These are phyloP conservation scores for Mallateleia sp. DNA, from an alignment of 2,888 invertebrate genomes.

Conservation along the genomic window DNA sequence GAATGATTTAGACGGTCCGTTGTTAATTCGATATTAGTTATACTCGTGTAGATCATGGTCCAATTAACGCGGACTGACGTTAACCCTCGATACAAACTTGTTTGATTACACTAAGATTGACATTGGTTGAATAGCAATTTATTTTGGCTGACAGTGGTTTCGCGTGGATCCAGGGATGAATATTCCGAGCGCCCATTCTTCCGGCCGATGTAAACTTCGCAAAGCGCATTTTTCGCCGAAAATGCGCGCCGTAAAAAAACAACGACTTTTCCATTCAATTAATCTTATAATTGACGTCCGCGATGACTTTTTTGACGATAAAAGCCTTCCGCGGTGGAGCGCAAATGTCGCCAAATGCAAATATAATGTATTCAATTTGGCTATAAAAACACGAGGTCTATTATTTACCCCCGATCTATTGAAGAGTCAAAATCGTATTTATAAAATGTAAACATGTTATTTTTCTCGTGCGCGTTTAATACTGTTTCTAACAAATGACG, in stretches of 20 bases:
- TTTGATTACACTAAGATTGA: slow-evolving; percentile 15
- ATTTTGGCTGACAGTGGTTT: not conserved
- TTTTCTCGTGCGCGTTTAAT: not conserved
- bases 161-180: not conserved
- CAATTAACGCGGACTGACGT: slow-evolving; percentile 6
- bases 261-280: not conserved
- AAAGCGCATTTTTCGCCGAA: not conserved
- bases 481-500: not conserved
- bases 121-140: slow-evolving; percentile 30
- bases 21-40: not conserved
- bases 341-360: not conserved
- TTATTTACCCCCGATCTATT: not conserved
- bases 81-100: slow-evolving; percentile 11
- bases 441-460: not conserved
- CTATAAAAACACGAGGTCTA: not conserved
- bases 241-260: not conserved
- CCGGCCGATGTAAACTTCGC: not conserved
- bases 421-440: not conserved
- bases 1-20: not conserved
- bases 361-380: not conserved
- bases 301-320: not conserved
- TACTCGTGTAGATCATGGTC: not conserved
- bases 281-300: not conserved
- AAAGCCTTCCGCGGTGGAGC: not conserved
- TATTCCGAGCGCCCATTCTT: not conserved